Evolutionary conservation across 92 coral and sea anemone species (phyloP).

Genomic region (Chrysogorgia sp.): DNA sequence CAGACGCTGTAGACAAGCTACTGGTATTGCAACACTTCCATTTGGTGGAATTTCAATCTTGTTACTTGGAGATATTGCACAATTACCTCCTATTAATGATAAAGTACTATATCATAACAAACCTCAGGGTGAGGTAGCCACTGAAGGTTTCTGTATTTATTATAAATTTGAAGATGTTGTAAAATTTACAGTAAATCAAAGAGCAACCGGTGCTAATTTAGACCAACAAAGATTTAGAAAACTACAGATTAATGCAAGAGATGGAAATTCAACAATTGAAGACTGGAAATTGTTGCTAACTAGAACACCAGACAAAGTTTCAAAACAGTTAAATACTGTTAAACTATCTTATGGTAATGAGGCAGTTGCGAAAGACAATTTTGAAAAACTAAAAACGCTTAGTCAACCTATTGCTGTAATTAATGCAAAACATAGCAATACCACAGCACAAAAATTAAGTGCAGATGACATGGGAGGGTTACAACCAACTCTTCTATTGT

Average conservation of each 20-base stretch:
- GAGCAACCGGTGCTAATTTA: slow-evolving; percentile 54
- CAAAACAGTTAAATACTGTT: not conserved
- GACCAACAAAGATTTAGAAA: slow-evolving; percentile 53
- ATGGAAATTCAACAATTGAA: slow-evolving; percentile 65
- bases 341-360: slow-evolving; percentile 17
- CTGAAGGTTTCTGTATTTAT: slow-evolving; percentile 58
- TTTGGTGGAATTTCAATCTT: slow-evolving; percentile 66
- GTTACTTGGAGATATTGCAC: slow-evolving; percentile 65
- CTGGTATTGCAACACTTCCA: slow-evolving; percentile 46
- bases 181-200: slow-evolving; percentile 59
- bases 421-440: slow-evolving; percentile 49
- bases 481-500: slow-evolving; percentile 43
- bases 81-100: slow-evolving; percentile 60
- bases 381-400: slow-evolving; percentile 44
- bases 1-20: too few species aligned
- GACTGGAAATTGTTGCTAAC: slow-evolving; percentile 64
- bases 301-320: slow-evolving; percentile 56
- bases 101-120: slow-evolving; percentile 51
- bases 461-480: slow-evolving; percentile 64
- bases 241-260: slow-evolving; percentile 59
- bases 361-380: slow-evolving; percentile 57
- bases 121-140: slow-evolving; percentile 56
- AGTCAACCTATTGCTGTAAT: slow-evolving; percentile 43
- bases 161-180: too few species aligned
- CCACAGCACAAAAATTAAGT: slow-evolving; percentile 47